phyloP scores from a whole-genome alignment of 1,140 invertebrate species.

The Mya arenaria region DNA sequence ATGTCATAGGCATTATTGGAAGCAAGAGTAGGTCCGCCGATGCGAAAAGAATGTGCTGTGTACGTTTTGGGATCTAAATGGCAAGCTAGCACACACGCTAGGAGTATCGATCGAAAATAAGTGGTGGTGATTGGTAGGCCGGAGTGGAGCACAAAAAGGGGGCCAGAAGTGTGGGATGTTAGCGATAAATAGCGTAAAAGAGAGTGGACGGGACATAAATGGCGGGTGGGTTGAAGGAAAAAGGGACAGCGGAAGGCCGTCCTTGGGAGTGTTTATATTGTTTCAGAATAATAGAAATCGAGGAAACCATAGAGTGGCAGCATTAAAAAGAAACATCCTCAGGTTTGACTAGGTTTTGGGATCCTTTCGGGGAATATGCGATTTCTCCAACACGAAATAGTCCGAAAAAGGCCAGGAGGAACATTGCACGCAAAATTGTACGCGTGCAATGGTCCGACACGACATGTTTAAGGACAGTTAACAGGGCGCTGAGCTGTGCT shows the following conservation, averaged over 20 bases:
- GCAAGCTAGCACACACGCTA: neutral
- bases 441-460: neutral
- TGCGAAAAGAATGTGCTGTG: slow-evolving; percentile 33
- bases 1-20: neutral
- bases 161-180: neutral
- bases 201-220: slow-evolving; percentile 17
- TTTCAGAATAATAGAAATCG: no score
- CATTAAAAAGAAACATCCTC: no score
- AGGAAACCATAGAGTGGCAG: no score
- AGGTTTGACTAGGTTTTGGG: neutral
- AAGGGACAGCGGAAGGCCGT: neutral
- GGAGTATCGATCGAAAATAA: neutral
- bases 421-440: neutral
- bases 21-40: slow-evolving; percentile 30
- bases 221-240: neutral
- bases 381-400: slow-evolving; percentile 27
- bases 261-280: slow-evolving; percentile 29
- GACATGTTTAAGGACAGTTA: neutral
- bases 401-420: slow-evolving; percentile 17
- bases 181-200: neutral
- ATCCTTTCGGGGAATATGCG: neutral
- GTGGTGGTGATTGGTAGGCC: slow-evolving; percentile 4
- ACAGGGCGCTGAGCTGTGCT: neutral
- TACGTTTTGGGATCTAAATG: neutral
- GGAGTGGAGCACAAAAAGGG: neutral